These are phyloP conservation scores for Aurelia sp. DNA, from an alignment of 30 jellyfish, hydroid and myxozoan genomes.

Conservation along the genomic window DNA sequence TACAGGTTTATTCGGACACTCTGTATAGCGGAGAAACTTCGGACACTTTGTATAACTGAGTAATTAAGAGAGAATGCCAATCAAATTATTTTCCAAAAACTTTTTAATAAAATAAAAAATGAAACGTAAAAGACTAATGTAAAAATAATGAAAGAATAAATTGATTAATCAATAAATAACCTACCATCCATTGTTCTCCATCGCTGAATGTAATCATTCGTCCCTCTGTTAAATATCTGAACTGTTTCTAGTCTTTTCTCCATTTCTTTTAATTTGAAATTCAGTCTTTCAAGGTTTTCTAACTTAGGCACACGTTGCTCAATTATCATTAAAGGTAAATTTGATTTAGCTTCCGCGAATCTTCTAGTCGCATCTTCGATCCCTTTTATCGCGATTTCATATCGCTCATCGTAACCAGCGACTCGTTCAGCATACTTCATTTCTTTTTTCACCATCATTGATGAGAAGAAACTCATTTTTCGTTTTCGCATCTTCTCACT, in stretches of 20 bases:
- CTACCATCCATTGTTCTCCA: conserved; percentile 69
- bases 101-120: no score
- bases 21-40: no score
- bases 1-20: no score
- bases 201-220: conserved; percentile 30
- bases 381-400: conserved; percentile 28
- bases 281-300: conserved; percentile 28
- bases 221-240: conserved; percentile 16
- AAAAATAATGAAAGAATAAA: no score
- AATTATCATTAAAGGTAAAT: conserved; percentile 60
- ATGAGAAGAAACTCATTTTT: conserved; percentile 42
- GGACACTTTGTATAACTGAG: no score
- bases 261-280: conserved; percentile 23
- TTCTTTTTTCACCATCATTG: conserved; percentile 72
- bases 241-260: conserved; percentile 45
- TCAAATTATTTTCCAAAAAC: no score
- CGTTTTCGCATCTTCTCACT: conserved; percentile 15
- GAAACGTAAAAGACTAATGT: no score
- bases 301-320: conserved; percentile 59
- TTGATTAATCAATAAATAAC: neutral
- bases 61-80: no score
- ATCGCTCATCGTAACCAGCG: neutral
- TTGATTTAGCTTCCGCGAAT: conserved; percentile 39
- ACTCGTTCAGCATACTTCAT: conserved; percentile 31
- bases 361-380: conserved; percentile 43